A percentile compares a stretch with the other conserved stretches of the same genome.
Conservation (phyloP, 2,113 vertebrate species). For the Pseudorhombus dupliciocellatus region DNA sequence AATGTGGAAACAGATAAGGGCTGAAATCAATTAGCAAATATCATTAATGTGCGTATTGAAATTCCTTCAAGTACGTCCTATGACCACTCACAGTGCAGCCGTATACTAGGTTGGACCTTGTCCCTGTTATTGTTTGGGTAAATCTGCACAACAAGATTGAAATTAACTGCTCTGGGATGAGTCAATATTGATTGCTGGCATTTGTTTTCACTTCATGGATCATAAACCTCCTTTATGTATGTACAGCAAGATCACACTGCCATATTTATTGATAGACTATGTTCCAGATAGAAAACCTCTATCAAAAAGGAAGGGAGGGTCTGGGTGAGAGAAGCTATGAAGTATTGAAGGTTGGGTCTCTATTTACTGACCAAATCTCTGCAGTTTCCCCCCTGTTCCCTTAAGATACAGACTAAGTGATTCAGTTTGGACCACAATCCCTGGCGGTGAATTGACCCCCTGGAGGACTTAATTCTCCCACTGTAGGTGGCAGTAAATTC, state of each 20-base stretch:
- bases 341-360: slow-evolving; percentile 33
- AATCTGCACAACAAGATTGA: slow-evolving; percentile 1
- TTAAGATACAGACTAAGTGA: slow-evolving; percentile 35
- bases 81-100: background rate
- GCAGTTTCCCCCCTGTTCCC: slow-evolving; percentile 24
- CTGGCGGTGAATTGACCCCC: slow-evolving; percentile 11
- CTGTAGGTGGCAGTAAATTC: slow-evolving; percentile 3
- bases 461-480: slow-evolving; percentile 8
- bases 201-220: slow-evolving; percentile 22
- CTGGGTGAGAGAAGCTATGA: background rate
- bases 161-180: background rate
- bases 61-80: too few species aligned
- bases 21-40: background rate
- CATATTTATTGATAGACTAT: background rate
- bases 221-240: slow-evolving; percentile 27
- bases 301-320: background rate
- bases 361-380: slow-evolving; percentile 44
- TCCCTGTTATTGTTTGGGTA: background rate
- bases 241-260: background rate
- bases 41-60: background rate
- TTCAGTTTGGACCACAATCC: slow-evolving; percentile 45
- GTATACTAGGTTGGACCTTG: background rate
- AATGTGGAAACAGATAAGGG: background rate
- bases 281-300: background rate
- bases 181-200: slow-evolving; percentile 9